These are phyloP conservation scores for Bolinopsis microptera DNA, from an alignment of 37 sponge, comb jelly and placozoan species.

Conservation along the genomic window DNA sequence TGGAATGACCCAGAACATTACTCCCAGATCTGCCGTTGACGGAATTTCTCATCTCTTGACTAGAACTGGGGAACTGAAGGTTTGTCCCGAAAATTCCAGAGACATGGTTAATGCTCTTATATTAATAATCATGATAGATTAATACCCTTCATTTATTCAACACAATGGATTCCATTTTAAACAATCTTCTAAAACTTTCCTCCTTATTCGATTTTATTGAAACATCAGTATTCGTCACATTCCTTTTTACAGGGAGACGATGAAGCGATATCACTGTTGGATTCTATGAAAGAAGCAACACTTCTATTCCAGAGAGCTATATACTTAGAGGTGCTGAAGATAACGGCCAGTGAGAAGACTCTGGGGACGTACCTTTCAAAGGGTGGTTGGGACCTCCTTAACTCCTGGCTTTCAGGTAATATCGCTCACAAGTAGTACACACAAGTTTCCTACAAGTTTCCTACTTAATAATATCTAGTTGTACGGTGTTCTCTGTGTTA, in stretches of 20 bases:
- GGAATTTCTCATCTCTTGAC: constrained; percentile 26
- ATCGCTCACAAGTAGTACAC: no score
- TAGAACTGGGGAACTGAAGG: constrained; percentile 56
- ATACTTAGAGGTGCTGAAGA: constrained; percentile 54
- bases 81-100: no score
- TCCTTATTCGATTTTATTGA: no score
- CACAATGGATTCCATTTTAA: no score
- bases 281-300: constrained; percentile 36
- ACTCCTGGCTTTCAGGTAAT: constrained; percentile 46
- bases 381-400: constrained; percentile 62
- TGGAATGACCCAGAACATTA: constrained; percentile 10
- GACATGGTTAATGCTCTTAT: no score
- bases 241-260: constrained; percentile 58
- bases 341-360: constrained; percentile 55
- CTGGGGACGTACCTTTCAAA: constrained; percentile 3
- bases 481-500: neutral
- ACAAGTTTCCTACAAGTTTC: no score
- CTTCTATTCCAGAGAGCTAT: constrained; percentile 53
- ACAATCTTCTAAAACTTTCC: no score
- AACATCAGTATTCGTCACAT: no score
- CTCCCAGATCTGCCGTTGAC: constrained; percentile 48
- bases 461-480: no score
- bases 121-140: neutral
- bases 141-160: neutral
- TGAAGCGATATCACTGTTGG: constrained; percentile 11